Base-by-base conservation (phyloP, 2,797 vertebrate genomes). In the Gila robusta region DNA sequence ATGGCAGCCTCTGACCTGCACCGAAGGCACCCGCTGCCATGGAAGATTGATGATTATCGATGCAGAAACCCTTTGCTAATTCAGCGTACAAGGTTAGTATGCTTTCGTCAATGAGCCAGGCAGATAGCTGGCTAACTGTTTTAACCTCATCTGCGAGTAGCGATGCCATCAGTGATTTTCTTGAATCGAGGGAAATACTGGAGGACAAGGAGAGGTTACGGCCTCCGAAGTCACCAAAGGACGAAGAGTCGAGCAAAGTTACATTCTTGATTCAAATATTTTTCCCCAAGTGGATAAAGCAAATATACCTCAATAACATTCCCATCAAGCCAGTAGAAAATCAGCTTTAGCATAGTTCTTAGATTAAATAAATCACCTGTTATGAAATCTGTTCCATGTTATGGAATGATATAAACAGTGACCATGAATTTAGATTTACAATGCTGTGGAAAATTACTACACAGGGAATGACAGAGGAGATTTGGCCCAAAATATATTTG, bases 1-100 rank as follows among this genome's bases (percentile, higher is more conserved):
- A 91, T 94, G 95, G 93, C 95, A 95, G 93, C 93, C 92, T 92
- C 92, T 95, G 94, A 95, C 94, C 95, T 92, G 91, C 87, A 44
- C 87, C 16, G 85, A 91, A 91, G 92, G 92, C 92, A 92, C 89
- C 92, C 91, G 89, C 93, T 95, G 93, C 93, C 93, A 94, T 77
- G 92, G 92, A 93, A 94, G 94, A 95, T 91, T 96, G 95, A 96
- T 92, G 92, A 89, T 93, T 93, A 96, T 94, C 14, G 93, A 95
- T 94, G 96, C 94, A 94, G 95, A 96, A 96, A 95, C 90, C 90
- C 92, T 82, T 85, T 91, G 83, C 88, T 93, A 94, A 95, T 94
- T 94, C 92, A 85, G 90, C 87, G 78, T 93, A 88, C 79, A 85
- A 90, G 91, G 86, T 90, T 90, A 91, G 92, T 82, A 86, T 37